Base-by-base conservation (phyloP, 1,140 invertebrate species). In the Bicyclus anynana region DNA sequence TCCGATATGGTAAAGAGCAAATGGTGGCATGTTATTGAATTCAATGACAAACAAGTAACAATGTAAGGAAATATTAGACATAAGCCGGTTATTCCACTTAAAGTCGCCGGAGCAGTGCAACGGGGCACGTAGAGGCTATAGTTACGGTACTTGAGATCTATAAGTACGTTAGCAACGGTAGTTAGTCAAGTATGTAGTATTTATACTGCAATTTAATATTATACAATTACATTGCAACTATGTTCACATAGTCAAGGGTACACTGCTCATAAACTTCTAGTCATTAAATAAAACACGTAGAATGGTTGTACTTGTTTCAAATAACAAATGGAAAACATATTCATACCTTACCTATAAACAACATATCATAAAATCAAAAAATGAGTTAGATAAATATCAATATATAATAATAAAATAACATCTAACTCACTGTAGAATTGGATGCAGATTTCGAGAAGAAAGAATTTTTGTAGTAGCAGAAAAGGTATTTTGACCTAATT, bases 81-180 rank as follows among this genome's bases (percentile, higher is more conserved):
- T 62, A 66, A 77, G 70, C 73, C 67, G 67, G 72, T 78, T 76
- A 68, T 71, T 58, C 61, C 56, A 65, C 64, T 71, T 65, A 56
- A 40, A 62, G 56, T 54, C 62, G 50, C 62, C 58, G 52, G n/a
- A 65, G 55, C 58, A 56, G 26, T 55, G 62, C 53, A 65, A 56
- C 63, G 49, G 38, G 44, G 67, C 66, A 74, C 67, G 72, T 74
- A 74, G 67, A 70, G 70, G 71, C 74, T 71, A 74, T 72, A 69
- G 65, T 74, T 77, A 80, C 77, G 74, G 77, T 80, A 83, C 72
- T 75, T 69, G 49, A 67, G 72, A 67, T 75, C 66, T 73, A 60
- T 55, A 66, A 44, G 16, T 35, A 14, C 27, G 33, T 47, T 50
- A 51, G 18, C 58, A 51, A 47, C 44, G 57, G 47, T 55, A 67